A percentile compares a stretch with the other conserved stretches of the same genome.
These are phyloP conservation scores for Idaea dimidiata DNA, from an alignment of 2,888 invertebrate genomes.

Conservation along the genomic window DNA sequence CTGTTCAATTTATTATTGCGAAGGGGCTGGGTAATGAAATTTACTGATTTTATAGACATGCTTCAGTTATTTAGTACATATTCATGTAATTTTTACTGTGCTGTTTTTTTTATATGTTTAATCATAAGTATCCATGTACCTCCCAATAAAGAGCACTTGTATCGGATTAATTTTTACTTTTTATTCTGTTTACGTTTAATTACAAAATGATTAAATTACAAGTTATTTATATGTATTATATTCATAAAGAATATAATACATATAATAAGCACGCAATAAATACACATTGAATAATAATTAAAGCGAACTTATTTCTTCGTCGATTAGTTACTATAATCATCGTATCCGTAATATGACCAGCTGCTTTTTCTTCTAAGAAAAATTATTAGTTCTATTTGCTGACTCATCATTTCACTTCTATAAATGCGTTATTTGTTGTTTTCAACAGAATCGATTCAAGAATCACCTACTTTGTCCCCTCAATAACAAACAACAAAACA, in stretches of 20 bases:
- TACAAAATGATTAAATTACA: no score
- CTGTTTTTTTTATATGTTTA: no score
- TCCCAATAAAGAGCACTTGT: not conserved
- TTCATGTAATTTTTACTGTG: not conserved
- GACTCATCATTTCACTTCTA: not conserved
- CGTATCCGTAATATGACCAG: no score
- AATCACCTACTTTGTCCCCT: not conserved
- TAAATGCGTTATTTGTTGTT: not conserved
- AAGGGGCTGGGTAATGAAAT: not conserved
- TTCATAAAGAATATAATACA: no score
- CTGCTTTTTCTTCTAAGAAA: no score
- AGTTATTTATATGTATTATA: no score
- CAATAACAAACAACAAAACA: not conserved
- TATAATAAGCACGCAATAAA: no score
- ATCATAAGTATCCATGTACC: no score
- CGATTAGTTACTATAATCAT: no score
- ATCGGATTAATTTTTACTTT: not conserved
- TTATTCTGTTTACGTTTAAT: no score
- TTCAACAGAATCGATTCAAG: not conserved
- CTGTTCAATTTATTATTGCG: not conserved
- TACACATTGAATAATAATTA: no score
- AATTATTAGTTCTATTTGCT: not conserved
- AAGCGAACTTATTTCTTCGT: no score
- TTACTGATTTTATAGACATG: not conserved
- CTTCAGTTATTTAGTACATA: not conserved